phyloP scores from a whole-genome alignment of 2,797 vertebrate genomes.

The Stomatorhinus walkeri region DNA sequence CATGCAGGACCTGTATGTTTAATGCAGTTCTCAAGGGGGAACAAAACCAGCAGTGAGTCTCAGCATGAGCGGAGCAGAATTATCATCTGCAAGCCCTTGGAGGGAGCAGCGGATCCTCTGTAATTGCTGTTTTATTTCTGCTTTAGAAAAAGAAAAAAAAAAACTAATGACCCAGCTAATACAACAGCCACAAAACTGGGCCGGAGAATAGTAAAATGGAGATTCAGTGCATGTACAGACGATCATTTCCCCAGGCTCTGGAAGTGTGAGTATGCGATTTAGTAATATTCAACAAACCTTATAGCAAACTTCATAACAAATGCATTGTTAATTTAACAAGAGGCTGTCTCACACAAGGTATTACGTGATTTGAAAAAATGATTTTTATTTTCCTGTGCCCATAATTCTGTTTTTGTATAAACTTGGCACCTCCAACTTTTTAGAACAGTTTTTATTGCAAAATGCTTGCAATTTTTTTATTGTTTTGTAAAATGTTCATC shows the following conservation, averaged over 20 bases:
- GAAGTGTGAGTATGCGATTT: not conserved
- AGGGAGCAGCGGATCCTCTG: conserved; percentile 59
- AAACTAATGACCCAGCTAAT: conserved; percentile 35
- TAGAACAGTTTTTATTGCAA: not conserved
- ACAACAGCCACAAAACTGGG: conserved; percentile 53
- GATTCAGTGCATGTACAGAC: conserved; percentile 19
- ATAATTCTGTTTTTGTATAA: not conserved
- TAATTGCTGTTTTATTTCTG: conserved; percentile 58
- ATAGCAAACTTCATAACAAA: conserved; percentile 18
- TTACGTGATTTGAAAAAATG: not conserved
- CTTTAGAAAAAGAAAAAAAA: conserved; percentile 22
- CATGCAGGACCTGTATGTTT: conserved; percentile 76
- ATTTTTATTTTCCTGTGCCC: not conserved
- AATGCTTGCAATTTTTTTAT: not conserved
- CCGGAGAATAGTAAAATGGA: conserved; percentile 6
- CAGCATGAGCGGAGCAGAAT: conserved; percentile 49
- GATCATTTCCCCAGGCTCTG: conserved; percentile 1
- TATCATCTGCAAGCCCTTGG: conserved; percentile 49
- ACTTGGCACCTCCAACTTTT: not conserved
- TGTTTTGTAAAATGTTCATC: not conserved
- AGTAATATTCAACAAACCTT: conserved; percentile 12
- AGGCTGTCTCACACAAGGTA: not conserved
- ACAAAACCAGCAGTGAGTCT: conserved; percentile 32
- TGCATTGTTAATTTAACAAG: conserved; percentile 20
- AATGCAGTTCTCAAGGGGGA: conserved; percentile 65